Base-by-base conservation (phyloP, 2,113 vertebrate genomes). In the Hippocampus barbouri region DNA sequence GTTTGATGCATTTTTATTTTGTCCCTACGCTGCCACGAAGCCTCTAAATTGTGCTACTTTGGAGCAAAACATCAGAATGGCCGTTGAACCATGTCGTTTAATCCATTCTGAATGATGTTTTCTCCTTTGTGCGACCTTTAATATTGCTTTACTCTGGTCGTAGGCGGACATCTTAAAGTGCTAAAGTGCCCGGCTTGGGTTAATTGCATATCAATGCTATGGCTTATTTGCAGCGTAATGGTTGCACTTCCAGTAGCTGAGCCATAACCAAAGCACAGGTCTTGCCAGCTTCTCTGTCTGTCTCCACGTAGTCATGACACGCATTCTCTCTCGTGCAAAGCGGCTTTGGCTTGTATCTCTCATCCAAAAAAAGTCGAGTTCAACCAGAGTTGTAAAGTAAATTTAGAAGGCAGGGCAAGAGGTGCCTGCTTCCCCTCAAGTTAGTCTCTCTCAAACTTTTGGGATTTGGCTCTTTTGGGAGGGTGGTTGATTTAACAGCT, bases 311-410 rank as follows among this genome's bases (percentile, higher is more conserved):
- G 67, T 84, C 64, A 38, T 65, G 72, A 67, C 69, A 63, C 68
- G 73, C 79, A 72, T 72, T 78, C 68, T 79, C 71, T 83, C 53
- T 27, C 0, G 8, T 77, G 64, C 27, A 20, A 66, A 73, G 74
- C 73, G 15, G 41, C 70, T 79, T 75, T 78, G 76, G 81, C 66
- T 81, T 27, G 5, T 70, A 66, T 74, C 68, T 74, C 40, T 64
- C 61, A 72, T 81, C 74, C 34, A 34, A 83, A 87, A 79, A 73
- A 80, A 68, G 45, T 38, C 34, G 66, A 84, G 85, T 87, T 90
- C 85, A 88, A 65, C 74, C 74, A 79, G 73, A 84, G 89, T 88
- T 89, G 83, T 85, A 72, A 74, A 54, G 65, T 71, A 81, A 84
- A 82, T 79, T 77, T 68, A 76, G 62, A 71, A 61, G 12, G 47